phyloP scores from a whole-genome alignment of 2,888 invertebrate species.

The Entomobrya proxima region DNA sequence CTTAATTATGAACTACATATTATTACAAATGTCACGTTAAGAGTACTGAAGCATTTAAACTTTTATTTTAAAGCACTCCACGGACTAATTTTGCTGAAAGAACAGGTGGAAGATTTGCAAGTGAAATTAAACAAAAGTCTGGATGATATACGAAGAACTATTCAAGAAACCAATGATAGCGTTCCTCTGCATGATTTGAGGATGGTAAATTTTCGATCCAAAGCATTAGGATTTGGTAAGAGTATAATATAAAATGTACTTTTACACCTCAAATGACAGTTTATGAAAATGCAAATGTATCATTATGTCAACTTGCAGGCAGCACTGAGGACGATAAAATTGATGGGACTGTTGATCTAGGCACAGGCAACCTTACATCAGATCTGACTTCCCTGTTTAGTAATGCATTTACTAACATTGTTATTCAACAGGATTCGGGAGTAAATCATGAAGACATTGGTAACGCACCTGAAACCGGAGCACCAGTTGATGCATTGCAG shows the following conservation, averaged over 20 bases:
- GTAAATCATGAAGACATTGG: too few relatives aligned
- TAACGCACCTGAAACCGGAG: too few relatives aligned
- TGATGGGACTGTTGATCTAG: too few relatives aligned
- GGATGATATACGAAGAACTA: background rate
- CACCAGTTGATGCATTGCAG: too few relatives aligned
- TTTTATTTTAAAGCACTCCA: slow-evolving; percentile 2
- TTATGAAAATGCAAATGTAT: too few relatives aligned
- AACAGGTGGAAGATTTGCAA: slow-evolving; percentile 18
- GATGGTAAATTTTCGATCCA: slow-evolving; percentile 10
- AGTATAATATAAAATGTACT: background rate
- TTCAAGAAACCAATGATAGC: background rate
- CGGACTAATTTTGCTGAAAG: background rate
- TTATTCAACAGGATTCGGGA: too few relatives aligned
- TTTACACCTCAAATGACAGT: background rate
- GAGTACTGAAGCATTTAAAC: background rate
- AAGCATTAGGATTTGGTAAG: background rate
- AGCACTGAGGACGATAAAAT: too few relatives aligned
- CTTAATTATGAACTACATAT: background rate
- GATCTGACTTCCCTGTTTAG: too few relatives aligned
- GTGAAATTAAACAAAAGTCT: background rate
- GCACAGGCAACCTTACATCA: too few relatives aligned
- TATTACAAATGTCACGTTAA: background rate
- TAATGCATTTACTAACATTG: too few relatives aligned
- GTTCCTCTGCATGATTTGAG: background rate
- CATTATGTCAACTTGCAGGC: too few relatives aligned